phyloP scores from a whole-genome alignment of 2,113 vertebrate species.

The Malurus melanocephalus region DNA sequence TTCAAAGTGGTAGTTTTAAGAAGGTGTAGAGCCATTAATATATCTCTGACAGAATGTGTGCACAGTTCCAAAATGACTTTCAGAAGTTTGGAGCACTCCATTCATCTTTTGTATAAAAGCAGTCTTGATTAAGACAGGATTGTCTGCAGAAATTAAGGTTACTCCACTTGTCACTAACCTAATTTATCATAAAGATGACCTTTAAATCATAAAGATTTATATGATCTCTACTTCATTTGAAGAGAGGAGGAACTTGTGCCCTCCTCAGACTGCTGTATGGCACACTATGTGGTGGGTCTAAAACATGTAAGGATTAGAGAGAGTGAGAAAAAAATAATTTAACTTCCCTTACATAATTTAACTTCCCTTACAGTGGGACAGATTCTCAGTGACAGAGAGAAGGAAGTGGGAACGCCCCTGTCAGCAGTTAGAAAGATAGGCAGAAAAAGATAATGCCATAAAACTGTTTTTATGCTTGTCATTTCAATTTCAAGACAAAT shows the following conservation, averaged over 20 bases:
- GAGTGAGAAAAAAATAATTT: not conserved
- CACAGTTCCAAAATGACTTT: not conserved
- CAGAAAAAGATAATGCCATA: not conserved
- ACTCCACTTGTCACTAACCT: not conserved
- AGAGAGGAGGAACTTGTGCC: not conserved
- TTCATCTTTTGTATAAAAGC: not conserved
- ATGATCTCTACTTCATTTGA: not conserved
- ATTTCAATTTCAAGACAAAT: not conserved
- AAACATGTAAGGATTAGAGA: not conserved
- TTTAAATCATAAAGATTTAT: not conserved
- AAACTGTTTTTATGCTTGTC: not conserved
- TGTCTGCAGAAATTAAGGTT: not conserved
- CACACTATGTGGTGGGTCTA: not conserved
- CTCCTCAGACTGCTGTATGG: not conserved
- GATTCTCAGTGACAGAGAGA: not conserved
- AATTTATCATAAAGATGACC: not conserved
- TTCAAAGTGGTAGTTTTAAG: not conserved
- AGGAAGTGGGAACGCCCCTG: not conserved
- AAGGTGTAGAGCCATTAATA: not conserved
- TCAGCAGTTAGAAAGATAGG: not conserved
- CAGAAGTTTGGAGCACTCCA: not conserved
- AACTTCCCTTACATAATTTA: not conserved
- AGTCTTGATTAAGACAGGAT: not conserved
- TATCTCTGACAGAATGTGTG: not conserved
- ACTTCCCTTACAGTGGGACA: not conserved